Conservation (phyloP, 2,797 vertebrate species). For the Melanotaenia boesemani region DNA sequence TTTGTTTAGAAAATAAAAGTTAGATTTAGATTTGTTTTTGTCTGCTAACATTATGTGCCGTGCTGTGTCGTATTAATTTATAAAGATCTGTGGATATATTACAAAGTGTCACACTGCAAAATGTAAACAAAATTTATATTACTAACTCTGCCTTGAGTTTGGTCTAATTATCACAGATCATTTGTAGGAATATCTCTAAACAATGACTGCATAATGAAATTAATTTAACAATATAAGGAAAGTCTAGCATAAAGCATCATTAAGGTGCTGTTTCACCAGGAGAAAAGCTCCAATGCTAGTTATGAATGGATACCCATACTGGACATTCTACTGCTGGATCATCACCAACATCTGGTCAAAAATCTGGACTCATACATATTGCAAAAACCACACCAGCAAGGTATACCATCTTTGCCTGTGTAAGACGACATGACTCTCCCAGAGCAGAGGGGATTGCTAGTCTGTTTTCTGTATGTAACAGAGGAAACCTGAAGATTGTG, state of each 20-base stretch:
- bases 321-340: not conserved
- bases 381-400: not conserved
- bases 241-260: not conserved
- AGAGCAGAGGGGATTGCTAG: not conserved
- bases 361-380: not conserved
- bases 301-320: not conserved
- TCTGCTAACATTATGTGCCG: conserved; percentile 7
- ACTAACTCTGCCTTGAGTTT: not conserved
- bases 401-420: not conserved
- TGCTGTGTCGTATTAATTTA: conserved; percentile 5
- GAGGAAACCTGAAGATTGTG: not conserved
- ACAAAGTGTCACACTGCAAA: not conserved
- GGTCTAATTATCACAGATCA: not conserved
- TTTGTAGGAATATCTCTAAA: not conserved
- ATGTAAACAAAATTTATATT: not conserved
- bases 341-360: not conserved
- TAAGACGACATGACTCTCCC: not conserved
- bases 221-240: not conserved
- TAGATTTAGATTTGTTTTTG: conserved; percentile 22
- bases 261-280: not conserved
- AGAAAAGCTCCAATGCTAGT: not conserved
- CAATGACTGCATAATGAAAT: not conserved
- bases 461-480: not conserved
- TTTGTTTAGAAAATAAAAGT: conserved; percentile 46
- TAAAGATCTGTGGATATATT: not conserved